Evolutionary conservation across 2,113 vertebrate species (phyloP), one percentile per base, ranked within the genome.

Genomic region (Cygnus buccinator): DNA sequence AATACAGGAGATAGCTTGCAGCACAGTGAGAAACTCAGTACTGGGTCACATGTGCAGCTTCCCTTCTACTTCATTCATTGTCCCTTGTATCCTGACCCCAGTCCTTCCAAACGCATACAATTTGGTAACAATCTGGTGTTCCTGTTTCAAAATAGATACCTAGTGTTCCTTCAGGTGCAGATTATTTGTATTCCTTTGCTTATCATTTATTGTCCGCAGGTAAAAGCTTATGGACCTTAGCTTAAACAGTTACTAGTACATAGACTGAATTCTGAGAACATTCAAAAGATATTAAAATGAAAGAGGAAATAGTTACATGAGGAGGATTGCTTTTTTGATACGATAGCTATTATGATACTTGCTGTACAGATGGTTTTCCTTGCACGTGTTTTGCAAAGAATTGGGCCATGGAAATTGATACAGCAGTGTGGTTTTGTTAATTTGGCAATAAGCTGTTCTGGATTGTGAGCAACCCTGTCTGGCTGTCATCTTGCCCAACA

Each of bases 381-480:
- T 41, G n/a, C 28, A 13, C 41, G 33, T 87, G 46, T 54, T 17
- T 35, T 66, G 74, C 16, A 31, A 18, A 85, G 37, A 78, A 12
- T 10, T 59, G 78, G 26, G 29, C 81, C 2, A 0, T 33, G 58
- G 39, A 25, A 52, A 26, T n/a, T 5, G 35, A 5, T 59, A 2
- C 3, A 52, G 71, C 39, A 68, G 11, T 25, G 33, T 0, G 0
- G 21, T 70, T 87, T 72, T 11, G 5, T 50, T 31, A 33, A 2
- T 31, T 35, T 70, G 82, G 33, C 78, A n/a, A 9, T n/a, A 21
- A 43, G 21, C 66, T 82, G 0, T 65, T 72, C 20, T 68, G 43
- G 25, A 12, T 25, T 50, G 14, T 18, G 65, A 52, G 35, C 48
- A 44, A 6, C 54, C 19, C 37, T 23, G n/a, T 23, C 41, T 80